These are phyloP conservation scores for Kradibia gibbosae DNA, from an alignment of 1,140 invertebrate genomes.

Conservation along the genomic window DNA sequence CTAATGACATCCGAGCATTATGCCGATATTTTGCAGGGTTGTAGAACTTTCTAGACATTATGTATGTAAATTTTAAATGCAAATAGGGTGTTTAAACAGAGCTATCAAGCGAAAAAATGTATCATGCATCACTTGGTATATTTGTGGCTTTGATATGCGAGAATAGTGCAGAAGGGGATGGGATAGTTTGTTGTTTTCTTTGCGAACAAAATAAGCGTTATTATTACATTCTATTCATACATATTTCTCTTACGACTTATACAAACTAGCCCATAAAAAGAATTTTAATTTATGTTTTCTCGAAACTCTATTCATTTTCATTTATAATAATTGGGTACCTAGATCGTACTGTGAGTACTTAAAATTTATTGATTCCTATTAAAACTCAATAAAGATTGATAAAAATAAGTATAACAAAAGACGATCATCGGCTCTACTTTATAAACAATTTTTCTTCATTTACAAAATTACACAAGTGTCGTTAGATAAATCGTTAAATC, in stretches of 20 bases:
- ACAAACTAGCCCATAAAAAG: not conserved
- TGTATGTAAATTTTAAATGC: not conserved
- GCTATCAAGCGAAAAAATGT: not conserved
- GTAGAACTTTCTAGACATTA: not conserved
- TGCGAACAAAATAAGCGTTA: not conserved
- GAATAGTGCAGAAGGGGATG: too few species aligned
- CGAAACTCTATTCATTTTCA: conserved; percentile 9
- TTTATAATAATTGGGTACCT: not conserved
- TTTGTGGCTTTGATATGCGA: too few species aligned
- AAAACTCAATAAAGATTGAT: conserved; percentile 32
- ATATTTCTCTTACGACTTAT: not conserved
- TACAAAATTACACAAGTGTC: too few species aligned
- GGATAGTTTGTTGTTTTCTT: not conserved
- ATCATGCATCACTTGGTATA: too few species aligned
- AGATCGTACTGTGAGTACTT: conserved; percentile 20
- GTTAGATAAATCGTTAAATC: too few species aligned
- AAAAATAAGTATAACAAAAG: not conserved
- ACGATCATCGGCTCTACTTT: not conserved
- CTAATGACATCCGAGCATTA: not conserved
- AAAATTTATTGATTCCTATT: conserved; percentile 32
- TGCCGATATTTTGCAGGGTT: not conserved
- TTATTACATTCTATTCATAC: not conserved
- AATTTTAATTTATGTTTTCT: conserved; percentile 25
- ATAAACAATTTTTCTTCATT: not conserved
- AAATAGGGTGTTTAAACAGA: conserved; percentile 1